Conservation (phyloP, 2,113 vertebrate genomes). For the Verasper variegatus region DNA sequence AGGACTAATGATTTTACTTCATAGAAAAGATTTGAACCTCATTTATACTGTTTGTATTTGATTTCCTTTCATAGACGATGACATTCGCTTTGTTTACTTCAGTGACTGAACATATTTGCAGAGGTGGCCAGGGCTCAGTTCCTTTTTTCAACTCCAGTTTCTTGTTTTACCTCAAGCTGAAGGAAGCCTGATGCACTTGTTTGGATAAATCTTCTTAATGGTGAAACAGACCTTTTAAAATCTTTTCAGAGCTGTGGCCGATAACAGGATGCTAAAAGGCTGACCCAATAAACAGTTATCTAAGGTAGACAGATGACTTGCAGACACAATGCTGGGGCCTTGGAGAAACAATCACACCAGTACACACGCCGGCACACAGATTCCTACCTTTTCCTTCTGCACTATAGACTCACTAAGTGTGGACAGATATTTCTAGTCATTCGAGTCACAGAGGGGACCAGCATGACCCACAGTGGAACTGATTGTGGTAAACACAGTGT, state of each 20-base stretch:
- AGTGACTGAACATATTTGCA: neutral
- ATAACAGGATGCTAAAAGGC: conserved; percentile 50
- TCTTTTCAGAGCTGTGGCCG: conserved; percentile 23
- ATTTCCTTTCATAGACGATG: neutral
- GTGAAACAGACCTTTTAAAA: conserved; percentile 57
- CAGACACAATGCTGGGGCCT: conserved; percentile 39
- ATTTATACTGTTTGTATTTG: neutral
- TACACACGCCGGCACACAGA: neutral
- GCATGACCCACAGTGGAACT: neutral
- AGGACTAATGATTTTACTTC: neutral
- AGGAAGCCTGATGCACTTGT: conserved; percentile 8
- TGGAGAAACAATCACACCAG: conserved; percentile 2
- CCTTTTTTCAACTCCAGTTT: conserved; percentile 11
- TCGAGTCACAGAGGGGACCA: neutral
- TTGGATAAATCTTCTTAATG: conserved; percentile 51
- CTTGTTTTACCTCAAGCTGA: conserved; percentile 3
- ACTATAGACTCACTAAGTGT: neutral
- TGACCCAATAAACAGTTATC: conserved; percentile 57
- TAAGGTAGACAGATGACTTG: conserved; percentile 51
- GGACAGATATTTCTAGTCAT: neutral
- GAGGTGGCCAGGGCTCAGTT: neutral
- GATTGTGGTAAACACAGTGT: neutral
- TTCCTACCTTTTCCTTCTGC: no score
- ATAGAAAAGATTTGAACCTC: neutral
- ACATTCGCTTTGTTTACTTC: neutral